These are phyloP conservation scores for Catotricha subobsoleta DNA, from an alignment of 2,888 invertebrate species.

Conservation along the genomic window DNA sequence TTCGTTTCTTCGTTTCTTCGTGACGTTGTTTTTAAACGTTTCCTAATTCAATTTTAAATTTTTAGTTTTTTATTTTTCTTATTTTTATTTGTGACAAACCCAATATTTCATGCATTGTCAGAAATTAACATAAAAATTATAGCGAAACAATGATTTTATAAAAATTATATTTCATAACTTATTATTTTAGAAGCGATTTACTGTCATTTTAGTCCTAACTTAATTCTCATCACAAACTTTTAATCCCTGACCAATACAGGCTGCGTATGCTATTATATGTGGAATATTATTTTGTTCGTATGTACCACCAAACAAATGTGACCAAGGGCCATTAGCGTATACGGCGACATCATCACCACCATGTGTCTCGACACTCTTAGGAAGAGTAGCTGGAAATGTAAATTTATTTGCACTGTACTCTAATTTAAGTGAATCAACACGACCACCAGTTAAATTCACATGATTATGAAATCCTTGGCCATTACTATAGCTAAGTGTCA, in stretches of 20 bases:
- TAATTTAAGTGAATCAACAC: constrained; percentile 16
- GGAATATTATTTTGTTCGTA: constrained; percentile 41
- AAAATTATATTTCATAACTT: no score
- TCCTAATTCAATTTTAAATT: no score
- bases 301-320: constrained; percentile 40
- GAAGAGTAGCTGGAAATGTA: constrained; percentile 41
- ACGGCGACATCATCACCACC: constrained; percentile 65
- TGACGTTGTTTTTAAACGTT: no score
- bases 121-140: no score
- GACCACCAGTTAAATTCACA: constrained; percentile 9
- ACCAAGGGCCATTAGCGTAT: constrained; percentile 40
- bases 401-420: constrained; percentile 22
- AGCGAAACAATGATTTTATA: no score
- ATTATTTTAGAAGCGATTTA: no score
- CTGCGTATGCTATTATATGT: constrained; percentile 28
- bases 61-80: no score
- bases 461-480: constrained; percentile 40
- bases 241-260: constrained; percentile 22
- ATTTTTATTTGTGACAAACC: no score
- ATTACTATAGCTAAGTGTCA: constrained; percentile 54
- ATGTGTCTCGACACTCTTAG: constrained; percentile 47
- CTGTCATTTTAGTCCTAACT: no score
- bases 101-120: no score
- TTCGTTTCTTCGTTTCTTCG: no score
- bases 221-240: constrained; percentile 7